Evolutionary conservation across 37 sponge, comb jelly and placozoan species (phyloP).

Genomic region (Petrosia ficiformis): DNA sequence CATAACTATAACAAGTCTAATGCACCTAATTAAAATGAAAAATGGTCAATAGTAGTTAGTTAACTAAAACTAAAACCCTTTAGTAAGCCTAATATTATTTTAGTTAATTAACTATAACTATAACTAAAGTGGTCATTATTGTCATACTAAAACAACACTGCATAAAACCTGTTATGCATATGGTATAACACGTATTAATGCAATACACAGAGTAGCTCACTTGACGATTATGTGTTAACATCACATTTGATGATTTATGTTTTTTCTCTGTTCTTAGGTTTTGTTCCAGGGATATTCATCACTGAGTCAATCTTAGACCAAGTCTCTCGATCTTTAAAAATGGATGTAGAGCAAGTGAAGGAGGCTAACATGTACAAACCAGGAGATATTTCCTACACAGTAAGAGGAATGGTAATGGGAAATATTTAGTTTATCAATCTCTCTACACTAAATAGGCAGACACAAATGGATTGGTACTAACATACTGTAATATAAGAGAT

Average conservation of each 20-base stretch:
- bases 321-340: slow-evolving; percentile 44
- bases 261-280: slow-evolving; percentile 23
- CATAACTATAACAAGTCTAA: too few relatives aligned
- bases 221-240: slow-evolving; percentile 48
- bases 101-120: too few relatives aligned
- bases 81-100: too few relatives aligned
- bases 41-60: too few relatives aligned
- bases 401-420: neutral
- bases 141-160: too few relatives aligned
- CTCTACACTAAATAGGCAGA: neutral
- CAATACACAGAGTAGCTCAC: slow-evolving; percentile 63
- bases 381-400: slow-evolving; percentile 24
- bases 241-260: neutral
- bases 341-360: slow-evolving; percentile 53
- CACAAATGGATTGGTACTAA: slow-evolving; percentile 24
- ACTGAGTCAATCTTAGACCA: slow-evolving; percentile 78
- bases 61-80: too few relatives aligned
- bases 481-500: slow-evolving; percentile 59
- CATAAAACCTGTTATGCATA: too few relatives aligned
- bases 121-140: too few relatives aligned
- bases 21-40: too few relatives aligned
- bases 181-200: too few relatives aligned
- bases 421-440: neutral
- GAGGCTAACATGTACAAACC: slow-evolving; percentile 58
- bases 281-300: slow-evolving; percentile 70